Base-by-base conservation (phyloP, 2,888 invertebrate genomes). In the Noctua janthe region DNA sequence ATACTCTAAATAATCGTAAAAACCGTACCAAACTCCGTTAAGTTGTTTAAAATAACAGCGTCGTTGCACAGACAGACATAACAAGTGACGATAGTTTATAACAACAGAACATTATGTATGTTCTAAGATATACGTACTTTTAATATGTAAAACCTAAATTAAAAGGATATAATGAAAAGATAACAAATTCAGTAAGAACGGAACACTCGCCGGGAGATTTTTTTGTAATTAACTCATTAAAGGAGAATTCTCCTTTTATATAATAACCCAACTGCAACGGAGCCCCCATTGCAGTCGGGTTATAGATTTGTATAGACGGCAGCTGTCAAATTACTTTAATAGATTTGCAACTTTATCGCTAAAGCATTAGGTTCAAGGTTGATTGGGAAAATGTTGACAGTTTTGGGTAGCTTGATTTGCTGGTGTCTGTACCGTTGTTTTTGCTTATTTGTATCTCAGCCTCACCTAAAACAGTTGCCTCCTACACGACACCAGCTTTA, bases 401-500 rank as follows among this genome's bases (percentile, higher is more conserved):
- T 47, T 47, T 47, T 2, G 43, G 43, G 43, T 1, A 43, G 43
- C 7, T 43, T 39, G 39, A 39, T 39, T 4, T 39, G 39, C 47
- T 11, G 47, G 10, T 1, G 47, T 47, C 47, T 47, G 8, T n/a
- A 4, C 43, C 7, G 15, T 69, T 47, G n/a, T 29, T 15, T 47
- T 43, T 47, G 47, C n/a, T 39, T 35, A 85, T 47, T 77, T 56
- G 74, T 67, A 78, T 74, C 51, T 64, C 62, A 69, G 15, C 29
- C 23, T 39, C 35, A 75, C 35, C 75, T 59, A 67, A 80, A 75
- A 80, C 64, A 67, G 80, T 75, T 47, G 17, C 72, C 71, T 70
- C 74, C 35, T 71, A 76, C 81, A 69, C 29, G 80, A 87, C 82
- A 84, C 77, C 76, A 78, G 75, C 74, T 92, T 91, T 90, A 91